Conservation (phyloP, 2,113 vertebrate species). For the Anseranas semipalmata region DNA sequence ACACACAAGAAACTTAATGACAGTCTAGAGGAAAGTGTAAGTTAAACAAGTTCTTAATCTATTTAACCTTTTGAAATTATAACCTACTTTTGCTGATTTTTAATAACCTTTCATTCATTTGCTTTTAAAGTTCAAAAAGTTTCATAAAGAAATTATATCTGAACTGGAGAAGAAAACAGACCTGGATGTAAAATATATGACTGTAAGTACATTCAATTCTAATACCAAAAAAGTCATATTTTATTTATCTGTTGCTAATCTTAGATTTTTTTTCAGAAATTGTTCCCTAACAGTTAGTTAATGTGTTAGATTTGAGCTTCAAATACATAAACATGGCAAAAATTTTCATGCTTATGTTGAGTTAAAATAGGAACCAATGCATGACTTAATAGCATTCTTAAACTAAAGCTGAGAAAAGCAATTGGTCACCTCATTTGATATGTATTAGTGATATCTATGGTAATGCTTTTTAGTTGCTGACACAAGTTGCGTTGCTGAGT, state of each 20-base stretch:
- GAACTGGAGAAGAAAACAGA: conserved; percentile 98
- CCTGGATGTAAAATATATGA: conserved; percentile 97
- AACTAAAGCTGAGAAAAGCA: background rate
- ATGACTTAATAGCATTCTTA: background rate
- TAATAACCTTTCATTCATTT: conserved; percentile 27
- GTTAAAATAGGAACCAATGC: background rate
- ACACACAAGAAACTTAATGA: conserved; percentile 89
- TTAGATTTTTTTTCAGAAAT: background rate
- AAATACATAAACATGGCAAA: background rate
- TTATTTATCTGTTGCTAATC: background rate
- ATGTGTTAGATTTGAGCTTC: background rate
- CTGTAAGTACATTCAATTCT: conserved; percentile 77
- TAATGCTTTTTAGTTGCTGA: background rate
- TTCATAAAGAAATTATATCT: conserved; percentile 90
- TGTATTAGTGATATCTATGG: background rate
- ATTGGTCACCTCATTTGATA: background rate
- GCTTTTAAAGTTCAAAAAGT: conserved; percentile 87
- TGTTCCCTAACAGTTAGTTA: background rate
- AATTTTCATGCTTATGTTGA: background rate
- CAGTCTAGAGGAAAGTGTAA: conserved; percentile 91
- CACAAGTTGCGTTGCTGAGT: background rate
- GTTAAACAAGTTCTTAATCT: conserved; percentile 50
- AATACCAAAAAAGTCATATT: background rate
- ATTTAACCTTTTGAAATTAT: background rate
- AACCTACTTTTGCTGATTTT: background rate